phyloP scores from a whole-genome alignment of 2,797 vertebrate genomes.

The Rhinatrema bivittatum region DNA sequence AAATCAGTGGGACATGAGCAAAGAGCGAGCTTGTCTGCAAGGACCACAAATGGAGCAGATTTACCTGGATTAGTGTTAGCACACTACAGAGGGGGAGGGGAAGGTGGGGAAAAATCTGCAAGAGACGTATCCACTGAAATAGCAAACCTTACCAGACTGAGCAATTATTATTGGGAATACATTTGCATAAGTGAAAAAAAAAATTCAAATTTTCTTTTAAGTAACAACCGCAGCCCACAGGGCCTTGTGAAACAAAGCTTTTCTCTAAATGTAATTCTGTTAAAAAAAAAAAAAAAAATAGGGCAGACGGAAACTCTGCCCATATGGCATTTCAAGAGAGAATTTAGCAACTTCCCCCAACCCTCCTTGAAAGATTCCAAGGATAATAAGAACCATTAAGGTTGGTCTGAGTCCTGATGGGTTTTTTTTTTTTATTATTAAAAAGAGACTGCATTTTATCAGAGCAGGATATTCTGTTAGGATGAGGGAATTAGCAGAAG shows the following conservation, averaged over 20 bases:
- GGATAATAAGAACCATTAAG: conserved; percentile 59
- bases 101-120: too few relatives aligned
- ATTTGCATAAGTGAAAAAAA: too few relatives aligned
- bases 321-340: conserved; percentile 11
- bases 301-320: conserved; percentile 9
- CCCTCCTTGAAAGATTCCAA: conserved; percentile 38
- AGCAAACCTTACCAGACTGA: too few relatives aligned
- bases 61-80: background rate
- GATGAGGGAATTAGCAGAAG: conserved; percentile 65
- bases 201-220: too few relatives aligned
- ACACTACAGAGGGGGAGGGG: too few relatives aligned
- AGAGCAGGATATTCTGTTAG: conserved; percentile 60
- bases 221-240: background rate
- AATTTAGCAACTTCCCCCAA: too few relatives aligned
- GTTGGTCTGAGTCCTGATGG: conserved; percentile 55
- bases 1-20: background rate
- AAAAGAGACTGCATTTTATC: conserved; percentile 59
- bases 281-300: too few relatives aligned
- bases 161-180: too few relatives aligned
- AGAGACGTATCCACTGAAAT: too few relatives aligned
- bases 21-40: background rate
- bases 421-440: conserved; percentile 62
- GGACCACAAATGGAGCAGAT: background rate
- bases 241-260: background rate
- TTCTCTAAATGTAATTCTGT: conserved; percentile 1